Evolutionary conservation across 2,888 invertebrate genomes (phyloP).

Genomic region (Spatulosminthurus flaviceps): DNA sequence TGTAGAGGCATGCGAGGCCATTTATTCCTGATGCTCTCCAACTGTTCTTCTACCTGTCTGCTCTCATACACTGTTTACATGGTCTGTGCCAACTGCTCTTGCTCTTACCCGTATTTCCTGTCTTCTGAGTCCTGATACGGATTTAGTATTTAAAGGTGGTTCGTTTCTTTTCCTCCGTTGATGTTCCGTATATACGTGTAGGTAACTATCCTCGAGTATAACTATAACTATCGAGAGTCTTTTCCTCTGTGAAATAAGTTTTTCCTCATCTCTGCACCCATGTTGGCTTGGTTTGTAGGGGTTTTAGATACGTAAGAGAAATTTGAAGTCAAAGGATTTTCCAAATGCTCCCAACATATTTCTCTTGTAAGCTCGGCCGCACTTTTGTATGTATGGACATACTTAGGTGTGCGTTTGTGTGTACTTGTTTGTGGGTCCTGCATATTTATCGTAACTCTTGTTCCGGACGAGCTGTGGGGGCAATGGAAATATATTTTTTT

Average conservation of each 20-base stretch:
- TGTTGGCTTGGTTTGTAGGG: not conserved
- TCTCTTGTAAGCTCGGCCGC: not conserved
- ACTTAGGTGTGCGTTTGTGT: not conserved
- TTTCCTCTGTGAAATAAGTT: not conserved
- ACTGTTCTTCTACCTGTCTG: slow-evolving; percentile 30
- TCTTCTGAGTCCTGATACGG: not conserved
- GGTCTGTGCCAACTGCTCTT: slow-evolving; percentile 38
- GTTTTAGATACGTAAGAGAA: not conserved
- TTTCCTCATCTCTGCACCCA: not conserved
- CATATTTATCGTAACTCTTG: too few species aligned
- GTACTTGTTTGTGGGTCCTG: too few species aligned
- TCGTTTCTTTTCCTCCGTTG: not conserved
- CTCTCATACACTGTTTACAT: slow-evolving; percentile 22
- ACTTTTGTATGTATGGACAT: not conserved
- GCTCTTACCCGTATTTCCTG: slow-evolving; percentile 42
- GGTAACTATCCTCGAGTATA: not conserved
- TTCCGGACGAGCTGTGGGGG: not conserved
- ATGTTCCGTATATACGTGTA: not conserved
- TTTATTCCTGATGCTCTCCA: not conserved
- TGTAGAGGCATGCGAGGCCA: slow-evolving; percentile 6
- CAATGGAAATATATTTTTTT: not conserved
- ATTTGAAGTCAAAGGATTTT: slow-evolving; percentile 12
- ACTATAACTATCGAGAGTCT: not conserved
- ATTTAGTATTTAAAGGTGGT: slow-evolving; percentile 2
- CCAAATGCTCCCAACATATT: not conserved